phyloP scores from a whole-genome alignment of 1,140 invertebrate species.

The Panulirus ornatus region DNA sequence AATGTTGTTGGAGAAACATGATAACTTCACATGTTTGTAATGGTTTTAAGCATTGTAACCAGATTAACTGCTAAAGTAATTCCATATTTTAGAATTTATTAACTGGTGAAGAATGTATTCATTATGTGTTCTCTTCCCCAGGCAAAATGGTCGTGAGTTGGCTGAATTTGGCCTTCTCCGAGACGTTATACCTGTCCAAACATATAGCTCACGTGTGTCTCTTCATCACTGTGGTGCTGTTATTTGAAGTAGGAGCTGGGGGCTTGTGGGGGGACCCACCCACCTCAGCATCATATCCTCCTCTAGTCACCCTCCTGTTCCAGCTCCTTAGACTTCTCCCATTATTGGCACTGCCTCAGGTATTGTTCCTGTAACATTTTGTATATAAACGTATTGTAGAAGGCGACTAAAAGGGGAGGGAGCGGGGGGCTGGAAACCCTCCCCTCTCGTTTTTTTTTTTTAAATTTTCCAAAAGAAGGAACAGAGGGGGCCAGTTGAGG shows the following conservation, averaged over 20 bases:
- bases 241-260: slow-evolving; percentile 60
- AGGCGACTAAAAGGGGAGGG: too few relatives aligned
- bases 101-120: not conserved
- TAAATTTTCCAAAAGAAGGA: too few relatives aligned
- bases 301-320: slow-evolving; percentile 64
- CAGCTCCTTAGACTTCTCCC: slow-evolving; percentile 58
- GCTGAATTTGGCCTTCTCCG: slow-evolving; percentile 63
- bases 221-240: slow-evolving; percentile 55
- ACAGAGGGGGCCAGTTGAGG: too few relatives aligned
- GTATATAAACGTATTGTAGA: too few relatives aligned
- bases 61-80: not conserved
- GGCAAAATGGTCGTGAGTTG: slow-evolving; percentile 66
- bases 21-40: not conserved
- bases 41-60: not conserved
- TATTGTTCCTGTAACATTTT: not conserved
- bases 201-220: slow-evolving; percentile 66
- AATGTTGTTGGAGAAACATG: not conserved
- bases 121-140: slow-evolving; percentile 29
- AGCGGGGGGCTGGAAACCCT: too few relatives aligned
- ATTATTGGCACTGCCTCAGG: slow-evolving; percentile 60
- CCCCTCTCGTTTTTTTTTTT: too few relatives aligned
- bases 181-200: slow-evolving; percentile 61
- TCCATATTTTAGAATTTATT: not conserved
- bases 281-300: slow-evolving; percentile 55
- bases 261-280: slow-evolving; percentile 60